phyloP scores from a whole-genome alignment of 2,797 vertebrate species.

The Euthynnus affinis region DNA sequence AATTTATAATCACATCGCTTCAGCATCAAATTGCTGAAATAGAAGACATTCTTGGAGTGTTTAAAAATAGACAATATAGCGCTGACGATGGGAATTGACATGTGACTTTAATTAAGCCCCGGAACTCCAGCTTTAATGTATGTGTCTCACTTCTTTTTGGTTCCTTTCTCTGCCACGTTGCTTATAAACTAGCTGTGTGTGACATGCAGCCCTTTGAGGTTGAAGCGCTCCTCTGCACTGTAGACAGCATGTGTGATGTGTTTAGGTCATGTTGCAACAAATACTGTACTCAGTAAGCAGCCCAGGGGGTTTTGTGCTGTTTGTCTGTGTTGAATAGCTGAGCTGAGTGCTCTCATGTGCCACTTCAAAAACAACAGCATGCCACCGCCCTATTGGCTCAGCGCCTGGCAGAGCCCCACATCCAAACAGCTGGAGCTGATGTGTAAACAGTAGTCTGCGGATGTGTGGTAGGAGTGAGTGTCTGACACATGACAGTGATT shows the following conservation, averaged over 20 bases:
- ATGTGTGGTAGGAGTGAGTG: conserved; percentile 4
- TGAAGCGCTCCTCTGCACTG: conserved; percentile 20
- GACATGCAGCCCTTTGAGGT: conserved; percentile 5
- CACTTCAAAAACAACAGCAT: conserved; percentile 63
- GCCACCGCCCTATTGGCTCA: conserved; percentile 40
- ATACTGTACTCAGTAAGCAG: conserved; percentile 45
- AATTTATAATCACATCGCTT: too few relatives aligned
- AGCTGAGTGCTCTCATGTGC: conserved; percentile 54
- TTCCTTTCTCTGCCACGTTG: conserved; percentile 1
- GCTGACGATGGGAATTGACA: too few relatives aligned
- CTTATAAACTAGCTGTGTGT: not conserved
- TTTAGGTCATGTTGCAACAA: conserved; percentile 59
- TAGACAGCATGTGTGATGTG: conserved; percentile 20
- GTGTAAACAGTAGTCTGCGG: conserved; percentile 46
- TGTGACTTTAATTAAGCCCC: not conserved
- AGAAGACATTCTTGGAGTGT: not conserved
- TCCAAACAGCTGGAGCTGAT: conserved; percentile 54
- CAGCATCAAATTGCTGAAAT: not conserved
- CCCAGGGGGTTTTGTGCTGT: conserved; percentile 2
- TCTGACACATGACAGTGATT: conserved; percentile 36
- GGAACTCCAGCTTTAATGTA: not conserved
- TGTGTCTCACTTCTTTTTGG: not conserved
- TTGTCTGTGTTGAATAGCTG: conserved; percentile 40
- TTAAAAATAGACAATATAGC: not conserved
- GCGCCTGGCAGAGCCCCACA: conserved; percentile 36